These are phyloP conservation scores for Triplophysa siluroides DNA, from an alignment of 2,113 vertebrate species.

Conservation along the genomic window DNA sequence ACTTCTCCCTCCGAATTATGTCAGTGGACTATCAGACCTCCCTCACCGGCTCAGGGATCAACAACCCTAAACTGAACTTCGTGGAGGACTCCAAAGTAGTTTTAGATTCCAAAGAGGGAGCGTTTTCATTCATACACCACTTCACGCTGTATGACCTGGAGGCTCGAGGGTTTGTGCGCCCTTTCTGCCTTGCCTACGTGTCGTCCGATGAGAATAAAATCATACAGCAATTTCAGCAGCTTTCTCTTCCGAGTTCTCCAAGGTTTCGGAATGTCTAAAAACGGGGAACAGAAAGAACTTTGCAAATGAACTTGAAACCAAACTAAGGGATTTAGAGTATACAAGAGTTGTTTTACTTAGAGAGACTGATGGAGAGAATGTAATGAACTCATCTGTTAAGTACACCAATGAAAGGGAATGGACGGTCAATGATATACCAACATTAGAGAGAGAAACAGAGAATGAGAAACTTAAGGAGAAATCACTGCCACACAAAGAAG, in stretches of 20 bases:
- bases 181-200: slow-evolving; percentile 96
- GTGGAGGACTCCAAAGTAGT: slow-evolving; percentile 94
- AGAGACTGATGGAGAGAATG: slow-evolving; percentile 28
- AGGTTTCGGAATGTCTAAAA: slow-evolving; percentile 91
- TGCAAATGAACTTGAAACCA: slow-evolving; percentile 87
- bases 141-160: slow-evolving; percentile 92
- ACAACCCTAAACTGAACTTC: slow-evolving; percentile 87
- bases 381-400: neutral
- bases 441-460: neutral
- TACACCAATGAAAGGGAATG: neutral
- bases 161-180: slow-evolving; percentile 91
- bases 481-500: neutral
- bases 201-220: slow-evolving; percentile 90
- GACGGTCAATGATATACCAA: neutral
- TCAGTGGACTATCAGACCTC: slow-evolving; percentile 97
- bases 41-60: slow-evolving; percentile 77
- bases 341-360: slow-evolving; percentile 76
- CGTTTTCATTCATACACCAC: slow-evolving; percentile 92
- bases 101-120: slow-evolving; percentile 87
- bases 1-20: slow-evolving; percentile 96
- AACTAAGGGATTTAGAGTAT: slow-evolving; percentile 88
- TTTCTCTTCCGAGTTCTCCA: slow-evolving; percentile 86
- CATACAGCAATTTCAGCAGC: slow-evolving; percentile 86
- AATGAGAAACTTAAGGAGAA: slow-evolving; percentile 16
- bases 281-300: slow-evolving; percentile 94